These are phyloP conservation scores for Sciurus niger DNA, from an alignment of 2,113 vertebrate species.

Conservation along the genomic window DNA sequence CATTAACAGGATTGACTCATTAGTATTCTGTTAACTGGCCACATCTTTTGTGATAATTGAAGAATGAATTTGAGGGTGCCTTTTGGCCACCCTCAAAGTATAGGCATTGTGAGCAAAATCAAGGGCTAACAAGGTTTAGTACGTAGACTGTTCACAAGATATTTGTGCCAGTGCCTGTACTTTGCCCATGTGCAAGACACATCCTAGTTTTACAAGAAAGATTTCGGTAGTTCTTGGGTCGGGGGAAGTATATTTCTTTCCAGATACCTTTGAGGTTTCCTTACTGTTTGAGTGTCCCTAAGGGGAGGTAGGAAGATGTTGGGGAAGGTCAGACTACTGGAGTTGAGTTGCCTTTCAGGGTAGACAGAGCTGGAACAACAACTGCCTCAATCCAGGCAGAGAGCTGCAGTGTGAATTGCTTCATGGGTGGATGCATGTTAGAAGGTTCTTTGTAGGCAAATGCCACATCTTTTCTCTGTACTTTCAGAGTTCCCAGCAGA, in stretches of 20 bases:
- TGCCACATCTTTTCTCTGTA: not conserved
- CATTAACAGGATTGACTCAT: slow-evolving; percentile 22
- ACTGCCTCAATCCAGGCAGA: not conserved
- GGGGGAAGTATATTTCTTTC: not conserved
- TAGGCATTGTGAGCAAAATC: not conserved
- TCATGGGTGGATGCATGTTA: not conserved
- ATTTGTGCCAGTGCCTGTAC: not conserved
- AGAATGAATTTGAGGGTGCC: not conserved
- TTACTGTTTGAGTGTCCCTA: not conserved
- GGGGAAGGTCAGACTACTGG: not conserved
- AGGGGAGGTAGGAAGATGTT: not conserved
- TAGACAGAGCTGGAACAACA: not conserved
- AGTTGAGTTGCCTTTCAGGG: not conserved
- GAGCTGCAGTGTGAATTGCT: not conserved
- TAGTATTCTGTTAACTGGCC: slow-evolving; percentile 16
- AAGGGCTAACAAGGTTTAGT: not conserved
- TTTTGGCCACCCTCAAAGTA: not conserved
- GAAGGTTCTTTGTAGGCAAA: not conserved
- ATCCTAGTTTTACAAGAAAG: slow-evolving; percentile 30
- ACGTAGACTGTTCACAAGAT: not conserved
- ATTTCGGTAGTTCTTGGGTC: not conserved
- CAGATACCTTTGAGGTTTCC: not conserved
- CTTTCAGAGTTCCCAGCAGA: not conserved
- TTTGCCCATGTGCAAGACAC: not conserved
- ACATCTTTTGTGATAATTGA: slow-evolving; percentile 26